Evolutionary conservation across 1,140 invertebrate genomes (phyloP).

Genomic region (Heliconius hewitsoni): DNA sequence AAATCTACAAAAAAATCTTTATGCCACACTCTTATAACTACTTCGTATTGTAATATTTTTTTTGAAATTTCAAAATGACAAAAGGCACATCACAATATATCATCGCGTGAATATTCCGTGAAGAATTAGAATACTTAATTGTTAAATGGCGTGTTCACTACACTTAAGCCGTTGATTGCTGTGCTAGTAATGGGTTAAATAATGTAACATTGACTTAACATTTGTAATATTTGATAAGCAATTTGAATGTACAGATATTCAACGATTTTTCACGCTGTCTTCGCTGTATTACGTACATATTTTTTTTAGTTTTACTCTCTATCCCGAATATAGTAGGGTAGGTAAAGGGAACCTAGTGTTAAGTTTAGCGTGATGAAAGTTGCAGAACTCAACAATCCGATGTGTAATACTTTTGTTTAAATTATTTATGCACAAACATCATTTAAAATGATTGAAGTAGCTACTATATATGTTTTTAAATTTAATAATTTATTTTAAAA

Average conservation of each 20-base stretch:
- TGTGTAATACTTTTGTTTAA: too few species aligned
- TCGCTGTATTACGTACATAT: neutral
- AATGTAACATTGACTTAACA: constrained; percentile 38
- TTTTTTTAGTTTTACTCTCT: too few species aligned
- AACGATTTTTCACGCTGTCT: neutral
- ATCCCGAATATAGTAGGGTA: too few species aligned
- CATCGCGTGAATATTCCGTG: constrained; percentile 46
- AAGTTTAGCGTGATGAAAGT: too few species aligned
- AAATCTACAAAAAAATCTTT: too few species aligned
- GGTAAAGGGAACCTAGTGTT: too few species aligned
- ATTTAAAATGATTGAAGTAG: too few species aligned
- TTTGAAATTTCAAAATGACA: constrained; percentile 22
- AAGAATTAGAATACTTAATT: constrained; percentile 48
- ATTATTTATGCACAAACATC: too few species aligned
- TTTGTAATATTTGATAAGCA: constrained; percentile 42
- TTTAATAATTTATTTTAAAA: too few species aligned
- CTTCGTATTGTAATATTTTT: neutral
- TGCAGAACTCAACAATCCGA: too few species aligned
- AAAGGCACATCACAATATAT: constrained; percentile 36
- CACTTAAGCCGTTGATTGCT: constrained; percentile 42
- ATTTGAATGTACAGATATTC: constrained; percentile 17
- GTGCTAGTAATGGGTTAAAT: constrained; percentile 41
- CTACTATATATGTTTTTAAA: too few species aligned
- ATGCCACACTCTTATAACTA: too few species aligned
- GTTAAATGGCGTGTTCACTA: constrained; percentile 48